A percentile compares a stretch with the other conserved stretches of the same genome.
These are phyloP conservation scores for Anoplolepis gracilipes DNA, from an alignment of 1,140 invertebrate species.

Conservation along the genomic window DNA sequence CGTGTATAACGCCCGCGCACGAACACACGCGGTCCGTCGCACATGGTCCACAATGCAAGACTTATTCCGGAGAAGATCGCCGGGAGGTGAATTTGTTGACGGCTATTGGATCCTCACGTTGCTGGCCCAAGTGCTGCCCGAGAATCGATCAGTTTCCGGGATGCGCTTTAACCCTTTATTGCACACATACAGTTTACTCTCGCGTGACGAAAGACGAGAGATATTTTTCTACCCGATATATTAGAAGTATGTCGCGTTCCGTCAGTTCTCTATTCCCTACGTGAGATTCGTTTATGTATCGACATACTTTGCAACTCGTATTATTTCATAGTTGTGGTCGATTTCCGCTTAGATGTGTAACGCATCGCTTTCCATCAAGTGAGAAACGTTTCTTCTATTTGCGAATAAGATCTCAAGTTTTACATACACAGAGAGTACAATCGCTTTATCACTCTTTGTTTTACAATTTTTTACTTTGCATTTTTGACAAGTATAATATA, in stretches of 20 bases:
- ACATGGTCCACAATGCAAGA: constrained; percentile 45
- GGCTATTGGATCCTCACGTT: constrained; percentile 11
- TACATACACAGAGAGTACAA: neutral
- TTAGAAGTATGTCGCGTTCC: neutral
- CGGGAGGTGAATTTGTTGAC: constrained; percentile 23
- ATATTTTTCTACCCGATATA: neutral
- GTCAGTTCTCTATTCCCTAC: neutral
- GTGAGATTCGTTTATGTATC: neutral
- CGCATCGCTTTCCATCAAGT: neutral
- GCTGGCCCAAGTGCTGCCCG: neutral
- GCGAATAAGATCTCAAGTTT: neutral
- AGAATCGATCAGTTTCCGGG: constrained; percentile 7
- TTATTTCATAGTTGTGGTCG: neutral
- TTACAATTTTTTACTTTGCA: neutral
- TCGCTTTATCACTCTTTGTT: neutral
- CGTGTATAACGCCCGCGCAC: neutral
- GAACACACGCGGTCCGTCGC: constrained; percentile 6
- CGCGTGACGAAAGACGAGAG: neutral
- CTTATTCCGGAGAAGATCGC: constrained; percentile 29
- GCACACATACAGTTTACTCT: neutral
- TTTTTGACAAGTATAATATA: neutral
- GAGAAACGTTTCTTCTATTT: neutral
- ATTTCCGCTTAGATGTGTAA: neutral
- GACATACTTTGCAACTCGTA: neutral
- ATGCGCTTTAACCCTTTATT: neutral